Percentiles rank a stretch among this genome's conserved stretches.
phyloP scores from a whole-genome alignment of 2,113 vertebrate genomes.

The Orycteropus afer region DNA sequence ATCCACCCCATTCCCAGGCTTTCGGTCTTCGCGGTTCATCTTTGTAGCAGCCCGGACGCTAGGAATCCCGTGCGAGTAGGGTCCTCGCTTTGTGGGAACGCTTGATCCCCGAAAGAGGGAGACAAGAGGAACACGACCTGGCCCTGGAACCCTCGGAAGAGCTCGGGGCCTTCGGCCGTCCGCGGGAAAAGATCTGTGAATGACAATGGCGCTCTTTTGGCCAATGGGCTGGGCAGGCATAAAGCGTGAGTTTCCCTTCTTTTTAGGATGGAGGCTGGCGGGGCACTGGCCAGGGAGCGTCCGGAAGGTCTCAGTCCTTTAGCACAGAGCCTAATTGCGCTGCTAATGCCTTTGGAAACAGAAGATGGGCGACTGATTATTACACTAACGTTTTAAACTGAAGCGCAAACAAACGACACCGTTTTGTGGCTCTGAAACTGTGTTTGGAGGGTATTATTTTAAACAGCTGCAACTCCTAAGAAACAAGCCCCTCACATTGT shows the following conservation, averaged over 20 bases:
- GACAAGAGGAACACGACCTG: not conserved
- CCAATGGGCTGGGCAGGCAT: not conserved
- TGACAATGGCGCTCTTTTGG: not conserved
- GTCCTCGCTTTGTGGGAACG: not conserved
- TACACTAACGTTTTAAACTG: slow-evolving; percentile 21
- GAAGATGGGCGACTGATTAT: not conserved
- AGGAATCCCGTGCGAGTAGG: not conserved
- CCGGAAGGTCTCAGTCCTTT: not conserved
- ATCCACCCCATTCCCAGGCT: not conserved
- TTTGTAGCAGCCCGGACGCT: not conserved
- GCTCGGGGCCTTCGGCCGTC: not conserved
- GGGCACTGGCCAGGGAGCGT: not conserved
- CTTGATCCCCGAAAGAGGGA: not conserved
- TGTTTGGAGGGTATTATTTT: not conserved
- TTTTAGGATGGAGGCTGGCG: not conserved
- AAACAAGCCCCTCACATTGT: not conserved
- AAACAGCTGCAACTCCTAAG: not conserved
- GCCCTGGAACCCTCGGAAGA: not conserved
- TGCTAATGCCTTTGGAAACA: not conserved
- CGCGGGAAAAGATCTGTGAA: not conserved
- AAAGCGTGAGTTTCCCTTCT: not conserved
- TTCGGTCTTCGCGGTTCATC: not conserved
- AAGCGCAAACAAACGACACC: not conserved
- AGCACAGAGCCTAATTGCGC: not conserved
- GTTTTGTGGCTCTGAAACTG: not conserved